Base-by-base conservation (phyloP, 2,888 invertebrate genomes). In the Anoplius nigerrimus region DNA sequence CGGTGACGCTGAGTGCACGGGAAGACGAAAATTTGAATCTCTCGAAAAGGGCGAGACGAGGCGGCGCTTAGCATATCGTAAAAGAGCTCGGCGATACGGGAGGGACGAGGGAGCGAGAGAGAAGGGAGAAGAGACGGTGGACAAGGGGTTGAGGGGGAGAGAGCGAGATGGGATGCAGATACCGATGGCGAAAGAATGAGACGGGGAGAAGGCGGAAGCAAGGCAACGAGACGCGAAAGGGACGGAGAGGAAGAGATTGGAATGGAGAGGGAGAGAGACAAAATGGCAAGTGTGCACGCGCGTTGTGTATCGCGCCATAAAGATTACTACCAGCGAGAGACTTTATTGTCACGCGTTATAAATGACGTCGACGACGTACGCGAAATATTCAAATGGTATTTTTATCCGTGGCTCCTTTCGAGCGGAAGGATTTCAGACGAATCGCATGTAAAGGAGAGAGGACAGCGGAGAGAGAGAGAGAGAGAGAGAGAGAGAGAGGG, bases 311-410 rank as follows among this genome's bases (percentile, higher is more conserved):
- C 83, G 83, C 82, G 79, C 80, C 84, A 82, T 85, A 87, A 88
- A 87, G 86, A 87, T 87, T 87, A 86, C 84, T 86, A 82, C 81
- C 82, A 77, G 81, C 76, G 75, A 71, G 82, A 79, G 83, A 82
- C 82, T 87, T 88, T 87, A 88, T 88, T 87, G 88, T 88, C 87
- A 85, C 84, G 84, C 86, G 84, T 88, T 86, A 87, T 87, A 88
- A 88, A 88, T 87, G 87, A 87, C 80, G 80, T 72, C 75, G 79
- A 82, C 84, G 82, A 82, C 80, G 81, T 72, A 72, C 82, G 82
- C 78, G 81, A 82, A 81, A 81, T 85, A 87, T 87, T 87, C 87
- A 87, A 87, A 88, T 87, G 86, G 80, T 84, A 87, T 83, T 86
- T 87, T 88, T 87, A 87, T 87, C 86, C 86, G 78, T 68, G 80